Conservation (phyloP, 1,140 invertebrate genomes). For the Brachionus plicatilis region DNA sequence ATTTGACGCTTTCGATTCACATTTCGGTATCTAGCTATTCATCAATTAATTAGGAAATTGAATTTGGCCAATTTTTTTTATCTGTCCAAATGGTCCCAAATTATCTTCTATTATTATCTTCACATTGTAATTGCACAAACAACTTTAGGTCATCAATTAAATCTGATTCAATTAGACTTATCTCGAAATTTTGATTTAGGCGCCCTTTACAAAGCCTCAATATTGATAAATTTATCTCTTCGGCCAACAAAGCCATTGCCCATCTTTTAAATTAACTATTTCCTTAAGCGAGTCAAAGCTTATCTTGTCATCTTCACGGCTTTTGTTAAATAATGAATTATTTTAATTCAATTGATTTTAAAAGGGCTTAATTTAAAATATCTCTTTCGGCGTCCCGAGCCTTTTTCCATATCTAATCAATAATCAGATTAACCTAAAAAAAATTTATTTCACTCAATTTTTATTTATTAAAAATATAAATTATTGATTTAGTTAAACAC, state of each 20-base stretch:
- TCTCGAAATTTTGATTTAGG: not conserved
- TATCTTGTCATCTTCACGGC: not conserved
- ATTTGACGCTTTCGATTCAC: not conserved
- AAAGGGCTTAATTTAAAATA: not conserved
- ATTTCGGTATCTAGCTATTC: not conserved
- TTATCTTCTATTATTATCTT: not conserved
- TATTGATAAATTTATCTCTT: not conserved
- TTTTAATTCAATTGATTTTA: not conserved
- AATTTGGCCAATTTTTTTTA: not conserved
- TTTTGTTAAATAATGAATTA: not conserved
- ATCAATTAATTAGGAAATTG: not conserved
- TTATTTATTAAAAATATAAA: no score
- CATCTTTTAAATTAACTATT: not conserved
- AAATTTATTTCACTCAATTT: not conserved
- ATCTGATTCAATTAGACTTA: constrained; percentile 17
- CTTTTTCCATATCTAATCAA: not conserved
- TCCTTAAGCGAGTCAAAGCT: not conserved
- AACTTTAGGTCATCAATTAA: constrained; percentile 25
- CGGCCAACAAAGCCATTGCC: not conserved
- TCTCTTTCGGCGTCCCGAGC: not conserved
- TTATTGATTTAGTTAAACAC: no score
- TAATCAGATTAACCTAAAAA: not conserved
- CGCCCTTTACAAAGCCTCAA: not conserved
- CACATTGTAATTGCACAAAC: not conserved
- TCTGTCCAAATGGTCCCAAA: not conserved